Evolutionary conservation across 1,140 invertebrate genomes (phyloP), one percentile per base, ranked within the genome.

Genomic region (Brachionus plicatilis): DNA sequence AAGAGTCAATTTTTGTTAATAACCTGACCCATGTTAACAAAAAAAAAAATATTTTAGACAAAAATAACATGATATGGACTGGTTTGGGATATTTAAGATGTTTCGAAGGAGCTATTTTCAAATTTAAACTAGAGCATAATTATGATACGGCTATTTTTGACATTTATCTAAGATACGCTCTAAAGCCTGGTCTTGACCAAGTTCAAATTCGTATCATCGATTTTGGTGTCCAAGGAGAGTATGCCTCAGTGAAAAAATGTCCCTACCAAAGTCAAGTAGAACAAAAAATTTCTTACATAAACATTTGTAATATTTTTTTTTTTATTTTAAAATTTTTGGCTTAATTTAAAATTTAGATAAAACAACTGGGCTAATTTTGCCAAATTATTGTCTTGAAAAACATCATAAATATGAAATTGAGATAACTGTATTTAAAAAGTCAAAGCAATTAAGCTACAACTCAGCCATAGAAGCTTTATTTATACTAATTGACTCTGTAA

Each of bases 91-190:
- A 60, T 65, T 17, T 80, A 12, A 37, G 53, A 80, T 37, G 24
- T 4, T 80, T 50, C 33, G 76, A 60, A 80, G 53, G 53, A 24
- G 29, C 41, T 41, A 80, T 20, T 60, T 60, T 80, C 9, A 60
- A 80, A 41, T 17, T 80, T 17, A 33, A 65, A 43, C 37, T 72
- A 93, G 92, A 60, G 93, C 93, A 12, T 95, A 95, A 92, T 93
- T 94, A 85, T 99, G 99, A 88, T 95, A 98, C 87, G 92, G 98
- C 53, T 91, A 97, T 29, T 92, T 99, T 53, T 92, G 96, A 85
- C 99, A 99, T 90, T 95, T 98, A 88, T 50, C 20, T 76, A 12
- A 17, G 72, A 76, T 50, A 76, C 3, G 20, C 43, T 14, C 27
- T 76, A 50, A 50, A 76, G 33, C 72, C 41, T 20, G 37, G 17